These are phyloP conservation scores for Lethrus apterus DNA, from an alignment of 1,140 invertebrate genomes.

Conservation along the genomic window DNA sequence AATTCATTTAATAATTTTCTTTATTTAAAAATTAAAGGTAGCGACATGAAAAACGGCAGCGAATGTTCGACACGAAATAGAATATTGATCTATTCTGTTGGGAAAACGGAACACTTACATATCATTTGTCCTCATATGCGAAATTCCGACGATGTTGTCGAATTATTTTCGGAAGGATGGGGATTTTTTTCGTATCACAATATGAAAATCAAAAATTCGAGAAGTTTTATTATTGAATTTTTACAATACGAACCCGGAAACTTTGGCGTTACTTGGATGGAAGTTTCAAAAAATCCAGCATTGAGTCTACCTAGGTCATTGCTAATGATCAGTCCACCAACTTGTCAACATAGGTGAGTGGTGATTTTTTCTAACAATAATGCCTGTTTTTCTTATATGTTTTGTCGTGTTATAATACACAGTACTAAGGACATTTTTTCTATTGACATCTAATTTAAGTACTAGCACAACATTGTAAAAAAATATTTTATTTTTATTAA, in stretches of 20 bases:
- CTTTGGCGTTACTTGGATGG: slow-evolving; percentile 70
- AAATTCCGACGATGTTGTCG: slow-evolving; percentile 47
- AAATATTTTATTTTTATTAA: not conserved
- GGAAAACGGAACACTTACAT: slow-evolving; percentile 47
- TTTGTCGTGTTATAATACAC: not conserved
- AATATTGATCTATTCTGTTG: slow-evolving; percentile 62
- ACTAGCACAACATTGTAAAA: not conserved
- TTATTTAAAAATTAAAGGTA: slow-evolving; percentile 61
- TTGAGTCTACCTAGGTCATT: slow-evolving; percentile 47
- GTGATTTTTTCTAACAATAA: not conserved
- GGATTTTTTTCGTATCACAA: slow-evolving; percentile 43
- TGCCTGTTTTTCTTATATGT: not conserved
- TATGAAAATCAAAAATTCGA: slow-evolving; percentile 47
- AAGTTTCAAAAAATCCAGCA: slow-evolving; percentile 62
- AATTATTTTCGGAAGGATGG: slow-evolving; percentile 71
- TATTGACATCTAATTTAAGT: not conserved
- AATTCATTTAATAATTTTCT: slow-evolving; percentile 61
- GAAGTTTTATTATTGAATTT: slow-evolving; percentile 65
- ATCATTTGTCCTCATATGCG: slow-evolving; percentile 58
- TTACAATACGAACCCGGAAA: slow-evolving; percentile 60
- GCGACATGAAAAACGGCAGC: slow-evolving; percentile 48
- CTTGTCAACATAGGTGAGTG: slow-evolving; percentile 61
- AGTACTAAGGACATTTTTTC: not conserved
- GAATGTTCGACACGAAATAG: slow-evolving; percentile 64
- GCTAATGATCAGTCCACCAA: slow-evolving; percentile 52